A percentile compares a stretch with the other conserved stretches of the same genome.
phyloP scores from a whole-genome alignment of 1,140 invertebrate genomes.

The Muscidifurax raptorellus region DNA sequence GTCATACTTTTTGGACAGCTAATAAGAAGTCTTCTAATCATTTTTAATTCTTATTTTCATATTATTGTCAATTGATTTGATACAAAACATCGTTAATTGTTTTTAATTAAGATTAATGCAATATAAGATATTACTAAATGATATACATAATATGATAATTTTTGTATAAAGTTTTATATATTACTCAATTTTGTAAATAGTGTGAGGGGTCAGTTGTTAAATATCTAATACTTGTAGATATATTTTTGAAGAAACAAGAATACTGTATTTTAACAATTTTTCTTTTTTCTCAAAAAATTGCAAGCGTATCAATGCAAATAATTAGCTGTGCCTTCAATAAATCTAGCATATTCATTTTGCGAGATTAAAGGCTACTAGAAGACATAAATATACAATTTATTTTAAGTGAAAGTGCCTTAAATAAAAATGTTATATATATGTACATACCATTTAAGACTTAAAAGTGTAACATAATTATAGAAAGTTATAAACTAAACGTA shows the following conservation, averaged over 20 bases:
- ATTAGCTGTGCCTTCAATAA: constrained; percentile 23
- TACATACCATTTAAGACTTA: not conserved
- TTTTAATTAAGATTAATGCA: not conserved
- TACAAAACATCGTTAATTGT: not conserved
- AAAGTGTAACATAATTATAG: not conserved
- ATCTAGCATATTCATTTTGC: constrained; percentile 18
- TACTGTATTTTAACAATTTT: constrained; percentile 15
- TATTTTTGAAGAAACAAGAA: constrained; percentile 18
- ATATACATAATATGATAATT: not conserved
- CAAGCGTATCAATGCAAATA: constrained; percentile 44
- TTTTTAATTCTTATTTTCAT: not conserved
- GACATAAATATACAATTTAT: not conserved
- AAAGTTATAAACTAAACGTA: not conserved
- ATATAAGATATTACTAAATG: not conserved
- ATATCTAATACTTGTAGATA: not conserved
- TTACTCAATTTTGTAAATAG: constrained; percentile 31
- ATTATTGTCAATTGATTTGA: not conserved
- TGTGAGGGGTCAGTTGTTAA: not conserved
- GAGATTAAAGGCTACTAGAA: not conserved
- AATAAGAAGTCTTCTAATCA: not conserved
- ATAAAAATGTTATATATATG: not conserved
- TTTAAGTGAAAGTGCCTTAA: constrained; percentile 14
- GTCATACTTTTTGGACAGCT: not conserved
- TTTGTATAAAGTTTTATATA: not conserved
- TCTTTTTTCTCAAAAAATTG: constrained; percentile 31